Evolutionary conservation across 2,113 vertebrate genomes (phyloP).

Genomic region (Gavialis gangeticus): DNA sequence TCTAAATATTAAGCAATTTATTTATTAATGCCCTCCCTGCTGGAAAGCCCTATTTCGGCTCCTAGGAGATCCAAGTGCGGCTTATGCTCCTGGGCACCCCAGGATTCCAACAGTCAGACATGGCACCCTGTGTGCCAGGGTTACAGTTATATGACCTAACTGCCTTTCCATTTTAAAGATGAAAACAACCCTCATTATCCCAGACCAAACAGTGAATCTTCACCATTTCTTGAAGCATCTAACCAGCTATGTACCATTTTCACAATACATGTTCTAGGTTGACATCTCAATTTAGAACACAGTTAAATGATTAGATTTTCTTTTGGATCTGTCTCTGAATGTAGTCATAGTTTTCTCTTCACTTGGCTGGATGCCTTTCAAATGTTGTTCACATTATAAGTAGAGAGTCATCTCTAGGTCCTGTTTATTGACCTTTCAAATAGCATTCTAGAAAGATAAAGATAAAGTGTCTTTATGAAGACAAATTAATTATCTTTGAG

Average conservation of each 20-base stretch:
- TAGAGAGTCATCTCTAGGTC: not conserved
- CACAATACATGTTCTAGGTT: constrained; percentile 26
- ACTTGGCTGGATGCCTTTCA: constrained; percentile 35
- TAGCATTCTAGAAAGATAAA: not conserved
- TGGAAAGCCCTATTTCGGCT: too few species aligned
- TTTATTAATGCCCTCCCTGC: too few species aligned
- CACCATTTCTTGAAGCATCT: not conserved
- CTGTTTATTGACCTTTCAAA: constrained; percentile 27
- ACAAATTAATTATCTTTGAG: not conserved
- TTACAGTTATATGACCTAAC: not conserved
- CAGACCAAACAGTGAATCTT: not conserved
- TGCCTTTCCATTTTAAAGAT: not conserved
- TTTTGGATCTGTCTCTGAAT: constrained; percentile 29
- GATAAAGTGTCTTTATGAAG: not conserved
- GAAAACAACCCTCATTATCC: not conserved
- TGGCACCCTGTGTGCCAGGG: too few species aligned
- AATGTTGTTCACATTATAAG: constrained; percentile 14
- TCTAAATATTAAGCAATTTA: too few species aligned
- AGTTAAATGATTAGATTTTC: constrained; percentile 12
- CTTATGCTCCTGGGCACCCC: too few species aligned
- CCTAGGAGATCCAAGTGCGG: too few species aligned
- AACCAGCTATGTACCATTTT: constrained; percentile 3
- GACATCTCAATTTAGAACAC: constrained; percentile 33
- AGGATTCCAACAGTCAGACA: too few species aligned
- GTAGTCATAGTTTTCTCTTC: constrained; percentile 27